Evolutionary conservation across 2,888 invertebrate genomes (phyloP).

Genomic region (Phania funesta): DNA sequence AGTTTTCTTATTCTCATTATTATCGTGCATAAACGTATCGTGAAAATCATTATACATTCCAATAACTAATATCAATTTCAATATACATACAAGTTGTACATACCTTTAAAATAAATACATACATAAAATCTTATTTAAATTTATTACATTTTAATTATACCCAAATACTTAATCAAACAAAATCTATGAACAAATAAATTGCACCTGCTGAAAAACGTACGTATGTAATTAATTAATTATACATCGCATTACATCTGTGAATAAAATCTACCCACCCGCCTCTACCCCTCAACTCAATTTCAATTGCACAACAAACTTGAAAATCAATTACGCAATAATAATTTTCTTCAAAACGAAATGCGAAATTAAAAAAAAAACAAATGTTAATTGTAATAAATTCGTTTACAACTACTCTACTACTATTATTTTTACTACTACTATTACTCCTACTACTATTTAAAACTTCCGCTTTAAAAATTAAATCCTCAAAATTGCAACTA

Average conservation of each 20-base stretch:
- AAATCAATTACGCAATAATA: background rate
- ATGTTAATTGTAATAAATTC: conserved; percentile 2
- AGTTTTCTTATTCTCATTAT: too few relatives aligned
- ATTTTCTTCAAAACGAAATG: background rate
- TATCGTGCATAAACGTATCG: too few relatives aligned
- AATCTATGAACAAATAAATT: conserved; percentile 7
- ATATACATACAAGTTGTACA: too few relatives aligned
- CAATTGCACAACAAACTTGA: background rate
- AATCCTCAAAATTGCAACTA: conserved; percentile 65
- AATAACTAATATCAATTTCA: too few relatives aligned
- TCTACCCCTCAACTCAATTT: conserved; percentile 24
- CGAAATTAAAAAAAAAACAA: background rate
- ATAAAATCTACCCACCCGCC: conserved; percentile 14
- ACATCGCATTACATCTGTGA: conserved; percentile 9
- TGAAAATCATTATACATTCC: too few relatives aligned
- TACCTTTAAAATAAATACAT: background rate
- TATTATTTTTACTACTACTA: conserved; percentile 36
- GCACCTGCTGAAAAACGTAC: conserved; percentile 46
- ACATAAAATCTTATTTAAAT: conserved; percentile 50
- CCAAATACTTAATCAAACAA: conserved; percentile 20
- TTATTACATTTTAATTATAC: conserved; percentile 53
- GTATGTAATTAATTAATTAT: conserved; percentile 32
- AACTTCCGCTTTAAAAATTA: conserved; percentile 52
- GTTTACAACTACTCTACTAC: conserved; percentile 37
- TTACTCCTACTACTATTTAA: conserved; percentile 44